These are phyloP conservation scores for Hippocampus kuda DNA, from an alignment of 2,797 vertebrate genomes.

Conservation along the genomic window DNA sequence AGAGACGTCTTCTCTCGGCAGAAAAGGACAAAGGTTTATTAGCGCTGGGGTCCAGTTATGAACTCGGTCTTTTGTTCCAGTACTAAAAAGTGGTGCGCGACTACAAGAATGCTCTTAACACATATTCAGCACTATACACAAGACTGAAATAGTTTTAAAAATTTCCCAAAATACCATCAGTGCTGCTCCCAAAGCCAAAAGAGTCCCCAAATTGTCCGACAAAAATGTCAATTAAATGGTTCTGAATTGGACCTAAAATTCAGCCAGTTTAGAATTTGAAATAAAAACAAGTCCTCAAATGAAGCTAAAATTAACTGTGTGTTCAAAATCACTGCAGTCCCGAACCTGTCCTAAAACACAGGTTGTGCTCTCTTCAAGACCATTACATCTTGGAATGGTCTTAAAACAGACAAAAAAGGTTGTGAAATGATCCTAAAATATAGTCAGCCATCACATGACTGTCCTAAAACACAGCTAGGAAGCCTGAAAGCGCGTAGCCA, in stretches of 20 bases:
- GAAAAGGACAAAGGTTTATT: neutral
- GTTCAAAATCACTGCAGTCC: neutral
- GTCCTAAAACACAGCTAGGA: too few species aligned
- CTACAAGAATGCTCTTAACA: neutral
- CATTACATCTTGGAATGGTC: neutral
- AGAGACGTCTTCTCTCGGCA: neutral
- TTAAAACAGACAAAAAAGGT: neutral
- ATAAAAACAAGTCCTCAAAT: too few species aligned
- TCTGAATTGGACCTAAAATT: neutral
- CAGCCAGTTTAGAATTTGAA: too few species aligned
- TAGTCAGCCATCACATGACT: too few species aligned
- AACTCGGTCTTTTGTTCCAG: neutral
- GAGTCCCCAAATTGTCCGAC: neutral
- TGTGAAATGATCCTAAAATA: too few species aligned
- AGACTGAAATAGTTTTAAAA: neutral
- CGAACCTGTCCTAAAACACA: neutral
- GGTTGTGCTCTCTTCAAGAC: neutral
- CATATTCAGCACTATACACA: neutral
- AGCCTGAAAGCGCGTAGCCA: neutral
- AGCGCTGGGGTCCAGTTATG: neutral
- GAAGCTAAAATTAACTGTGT: too few species aligned
- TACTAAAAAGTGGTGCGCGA: neutral
- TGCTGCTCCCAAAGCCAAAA: neutral
- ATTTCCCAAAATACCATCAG: neutral
- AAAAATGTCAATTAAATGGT: neutral